Percentiles rank a stretch among this genome's conserved stretches.
Conservation (phyloP, 2,888 invertebrate genomes). For the Drosophila monieri region DNA sequence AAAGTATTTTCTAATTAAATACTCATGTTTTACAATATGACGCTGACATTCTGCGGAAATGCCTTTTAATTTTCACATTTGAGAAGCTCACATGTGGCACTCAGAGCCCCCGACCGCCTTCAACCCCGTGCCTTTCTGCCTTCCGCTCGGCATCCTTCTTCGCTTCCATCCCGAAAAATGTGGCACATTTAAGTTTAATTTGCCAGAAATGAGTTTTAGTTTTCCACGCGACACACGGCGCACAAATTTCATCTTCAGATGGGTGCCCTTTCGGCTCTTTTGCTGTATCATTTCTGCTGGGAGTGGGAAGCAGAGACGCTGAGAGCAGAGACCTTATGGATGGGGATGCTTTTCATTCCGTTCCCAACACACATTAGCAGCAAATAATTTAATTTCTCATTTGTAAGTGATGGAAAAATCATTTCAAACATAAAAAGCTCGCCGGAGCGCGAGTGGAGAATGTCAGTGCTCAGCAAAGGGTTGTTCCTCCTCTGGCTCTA, state of each 20-base stretch:
- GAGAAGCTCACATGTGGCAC: conserved; percentile 56
- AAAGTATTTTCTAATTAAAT: conserved; percentile 81
- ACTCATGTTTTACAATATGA: conserved; percentile 81
- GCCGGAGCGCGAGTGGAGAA: conserved; percentile 3
- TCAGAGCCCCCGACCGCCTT: conserved; percentile 27
- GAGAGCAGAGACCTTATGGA: background rate
- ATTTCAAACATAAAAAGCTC: conserved; percentile 42
- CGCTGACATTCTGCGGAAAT: conserved; percentile 80
- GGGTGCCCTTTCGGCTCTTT: conserved; percentile 52
- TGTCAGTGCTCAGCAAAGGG: conserved; percentile 35
- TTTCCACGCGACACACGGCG: conserved; percentile 58
- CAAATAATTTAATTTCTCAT: conserved; percentile 78
- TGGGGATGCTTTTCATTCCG: conserved; percentile 12
- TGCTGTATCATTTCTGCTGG: conserved; percentile 73
- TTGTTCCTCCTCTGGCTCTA: conserved; percentile 9
- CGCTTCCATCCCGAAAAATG: conserved; percentile 23
- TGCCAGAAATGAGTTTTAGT: conserved; percentile 80
- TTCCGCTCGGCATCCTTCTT: conserved; percentile 14
- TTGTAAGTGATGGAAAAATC: conserved; percentile 54
- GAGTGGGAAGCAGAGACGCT: background rate
- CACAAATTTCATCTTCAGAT: conserved; percentile 58
- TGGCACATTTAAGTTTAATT: conserved; percentile 76
- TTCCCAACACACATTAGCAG: conserved; percentile 67
- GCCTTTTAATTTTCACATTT: conserved; percentile 79
- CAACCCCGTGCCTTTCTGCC: conserved; percentile 20